These are phyloP conservation scores for Caenorhabditis becei DNA, from an alignment of 2,888 invertebrate species.

Conservation along the genomic window DNA sequence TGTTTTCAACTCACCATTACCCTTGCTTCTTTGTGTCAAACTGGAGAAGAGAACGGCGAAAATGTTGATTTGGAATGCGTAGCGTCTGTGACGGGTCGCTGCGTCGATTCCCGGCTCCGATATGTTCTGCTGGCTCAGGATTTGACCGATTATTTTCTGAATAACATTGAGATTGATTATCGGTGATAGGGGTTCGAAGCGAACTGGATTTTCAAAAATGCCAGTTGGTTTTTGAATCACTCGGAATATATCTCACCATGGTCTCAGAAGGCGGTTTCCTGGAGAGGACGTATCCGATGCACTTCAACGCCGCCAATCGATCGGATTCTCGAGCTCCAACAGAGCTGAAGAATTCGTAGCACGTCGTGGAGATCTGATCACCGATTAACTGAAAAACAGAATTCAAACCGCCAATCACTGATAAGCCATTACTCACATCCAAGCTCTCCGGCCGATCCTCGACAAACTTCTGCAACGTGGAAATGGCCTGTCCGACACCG, in stretches of 20 bases:
- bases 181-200: too few relatives aligned
- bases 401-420: neutral
- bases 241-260: constrained; percentile 64
- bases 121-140: constrained; percentile 32
- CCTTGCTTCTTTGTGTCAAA: constrained; percentile 29
- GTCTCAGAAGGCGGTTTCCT: constrained; percentile 47
- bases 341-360: constrained; percentile 63
- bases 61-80: constrained; percentile 65
- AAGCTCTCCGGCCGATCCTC: constrained; percentile 60
- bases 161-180: too few relatives aligned
- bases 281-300: constrained; percentile 69
- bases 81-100: constrained; percentile 12
- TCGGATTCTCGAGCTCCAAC: constrained; percentile 9
- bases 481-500: constrained; percentile 44
- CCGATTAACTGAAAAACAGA: constrained; percentile 45
- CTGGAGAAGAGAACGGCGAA: constrained; percentile 64
- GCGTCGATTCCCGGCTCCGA: constrained; percentile 30
- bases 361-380: constrained; percentile 56
- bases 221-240: too few relatives aligned
- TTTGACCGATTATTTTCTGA: constrained; percentile 40
- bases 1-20: neutral
- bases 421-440: constrained; percentile 39
- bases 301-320: constrained; percentile 68
- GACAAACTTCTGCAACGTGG: constrained; percentile 56
- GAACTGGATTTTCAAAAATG: too few relatives aligned